Conservation (phyloP, 2,113 vertebrate species). For the Mus pahari region DNA sequence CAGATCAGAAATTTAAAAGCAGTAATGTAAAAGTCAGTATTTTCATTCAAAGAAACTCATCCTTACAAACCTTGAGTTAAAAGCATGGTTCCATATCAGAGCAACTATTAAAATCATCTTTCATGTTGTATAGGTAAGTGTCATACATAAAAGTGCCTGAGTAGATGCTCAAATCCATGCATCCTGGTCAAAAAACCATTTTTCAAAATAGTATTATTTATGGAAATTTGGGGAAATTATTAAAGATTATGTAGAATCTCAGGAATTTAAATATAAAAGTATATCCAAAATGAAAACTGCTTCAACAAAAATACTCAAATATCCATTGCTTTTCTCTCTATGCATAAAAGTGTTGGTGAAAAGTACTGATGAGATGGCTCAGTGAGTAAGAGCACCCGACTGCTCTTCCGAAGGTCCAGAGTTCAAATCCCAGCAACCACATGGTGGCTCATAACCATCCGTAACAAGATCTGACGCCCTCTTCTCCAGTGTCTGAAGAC, state of each 20-base stretch:
- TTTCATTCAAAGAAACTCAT: neutral
- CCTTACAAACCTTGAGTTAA: neutral
- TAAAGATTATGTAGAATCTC: neutral
- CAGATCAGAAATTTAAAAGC: neutral
- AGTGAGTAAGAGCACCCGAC: too few species aligned
- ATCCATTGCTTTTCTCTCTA: neutral
- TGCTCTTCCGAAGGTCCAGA: too few species aligned
- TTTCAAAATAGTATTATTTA: neutral
- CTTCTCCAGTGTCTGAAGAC: too few species aligned
- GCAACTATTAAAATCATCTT: neutral
- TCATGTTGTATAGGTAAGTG: neutral
- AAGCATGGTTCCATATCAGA: neutral
- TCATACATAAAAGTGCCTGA: neutral
- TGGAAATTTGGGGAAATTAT: neutral
- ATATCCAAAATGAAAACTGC: neutral
- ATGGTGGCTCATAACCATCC: too few species aligned
- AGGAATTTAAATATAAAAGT: neutral
- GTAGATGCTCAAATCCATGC: neutral
- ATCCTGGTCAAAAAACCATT: neutral
- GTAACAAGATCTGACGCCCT: too few species aligned
- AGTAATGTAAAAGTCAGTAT: neutral
- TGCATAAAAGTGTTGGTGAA: neutral
- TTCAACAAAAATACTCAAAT: neutral
- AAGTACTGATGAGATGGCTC: too few species aligned
- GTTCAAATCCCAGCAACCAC: too few species aligned